Evolutionary conservation across 2,113 vertebrate species (phyloP).

Genomic region (Pristiophorus japonicus): DNA sequence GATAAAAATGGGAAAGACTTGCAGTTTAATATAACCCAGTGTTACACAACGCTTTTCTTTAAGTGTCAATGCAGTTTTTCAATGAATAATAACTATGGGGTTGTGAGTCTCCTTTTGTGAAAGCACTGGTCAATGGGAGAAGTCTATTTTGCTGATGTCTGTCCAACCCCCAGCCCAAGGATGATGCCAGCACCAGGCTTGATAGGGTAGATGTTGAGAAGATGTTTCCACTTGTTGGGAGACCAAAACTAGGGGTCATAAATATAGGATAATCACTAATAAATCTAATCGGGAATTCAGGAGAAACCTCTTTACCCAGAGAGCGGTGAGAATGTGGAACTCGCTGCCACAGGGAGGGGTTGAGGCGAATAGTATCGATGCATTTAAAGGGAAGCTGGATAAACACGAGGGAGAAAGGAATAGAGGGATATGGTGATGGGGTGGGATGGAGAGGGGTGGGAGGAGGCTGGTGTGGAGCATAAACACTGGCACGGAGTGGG

Average conservation of each 20-base stretch:
- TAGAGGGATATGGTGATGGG: neutral
- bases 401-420: neutral
- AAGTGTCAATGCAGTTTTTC: neutral
- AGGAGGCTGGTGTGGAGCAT: neutral
- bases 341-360: neutral
- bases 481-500: neutral
- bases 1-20: conserved; percentile 50
- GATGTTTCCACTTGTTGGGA: neutral
- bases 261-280: neutral
- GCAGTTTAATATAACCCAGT: neutral
- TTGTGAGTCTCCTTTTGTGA: neutral
- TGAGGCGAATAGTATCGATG: neutral
- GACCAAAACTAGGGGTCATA: neutral
- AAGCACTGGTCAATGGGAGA: neutral
- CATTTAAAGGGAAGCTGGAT: neutral
- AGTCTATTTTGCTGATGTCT: neutral
- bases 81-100: neutral
- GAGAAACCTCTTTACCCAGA: neutral
- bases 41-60: neutral
- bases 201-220: neutral
- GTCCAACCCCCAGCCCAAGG: neutral
- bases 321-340: neutral
- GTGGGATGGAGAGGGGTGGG: neutral
- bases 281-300: neutral
- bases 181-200: neutral